Evolutionary conservation across 2,797 vertebrate genomes (phyloP).

Genomic region (Petrocephalus sullivani): DNA sequence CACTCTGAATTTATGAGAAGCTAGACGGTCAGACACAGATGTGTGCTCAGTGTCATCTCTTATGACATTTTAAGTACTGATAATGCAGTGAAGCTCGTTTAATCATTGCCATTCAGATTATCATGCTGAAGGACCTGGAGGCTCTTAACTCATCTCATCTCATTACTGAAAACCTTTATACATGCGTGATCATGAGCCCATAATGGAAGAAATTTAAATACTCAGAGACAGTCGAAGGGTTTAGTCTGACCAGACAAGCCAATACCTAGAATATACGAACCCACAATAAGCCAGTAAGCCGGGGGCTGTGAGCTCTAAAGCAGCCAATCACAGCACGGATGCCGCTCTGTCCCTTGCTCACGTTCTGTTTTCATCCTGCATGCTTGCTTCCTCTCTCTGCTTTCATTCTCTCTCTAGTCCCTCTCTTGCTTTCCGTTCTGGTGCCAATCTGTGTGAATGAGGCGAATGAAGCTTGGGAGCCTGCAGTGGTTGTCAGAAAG

Average conservation of each 20-base stretch:
- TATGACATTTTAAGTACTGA: background rate
- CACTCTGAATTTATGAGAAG: background rate
- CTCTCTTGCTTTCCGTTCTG: conserved; percentile 22
- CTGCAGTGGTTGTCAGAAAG: background rate
- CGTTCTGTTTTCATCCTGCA: conserved; percentile 31
- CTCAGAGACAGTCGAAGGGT: background rate
- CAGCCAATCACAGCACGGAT: conserved; percentile 24
- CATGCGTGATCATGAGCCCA: background rate
- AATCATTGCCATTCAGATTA: background rate
- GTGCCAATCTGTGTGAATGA: background rate
- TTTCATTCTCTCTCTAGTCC: conserved; percentile 41
- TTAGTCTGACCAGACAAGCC: background rate
- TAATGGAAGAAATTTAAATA: background rate
- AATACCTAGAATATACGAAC: background rate
- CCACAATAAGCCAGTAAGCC: conserved; percentile 36
- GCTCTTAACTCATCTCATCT: background rate
- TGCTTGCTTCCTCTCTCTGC: conserved; percentile 28
- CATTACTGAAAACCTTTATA: background rate
- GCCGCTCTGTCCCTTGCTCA: conserved; percentile 37
- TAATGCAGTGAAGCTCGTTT: background rate
- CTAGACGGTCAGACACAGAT: background rate
- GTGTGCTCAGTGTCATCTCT: background rate
- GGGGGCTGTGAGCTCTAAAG: background rate
- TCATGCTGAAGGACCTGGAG: background rate
- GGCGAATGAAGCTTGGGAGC: background rate